Percentiles rank a stretch among this genome's conserved stretches.
Conservation (phyloP, 2,113 vertebrate genomes). For the Candoia aspera region DNA sequence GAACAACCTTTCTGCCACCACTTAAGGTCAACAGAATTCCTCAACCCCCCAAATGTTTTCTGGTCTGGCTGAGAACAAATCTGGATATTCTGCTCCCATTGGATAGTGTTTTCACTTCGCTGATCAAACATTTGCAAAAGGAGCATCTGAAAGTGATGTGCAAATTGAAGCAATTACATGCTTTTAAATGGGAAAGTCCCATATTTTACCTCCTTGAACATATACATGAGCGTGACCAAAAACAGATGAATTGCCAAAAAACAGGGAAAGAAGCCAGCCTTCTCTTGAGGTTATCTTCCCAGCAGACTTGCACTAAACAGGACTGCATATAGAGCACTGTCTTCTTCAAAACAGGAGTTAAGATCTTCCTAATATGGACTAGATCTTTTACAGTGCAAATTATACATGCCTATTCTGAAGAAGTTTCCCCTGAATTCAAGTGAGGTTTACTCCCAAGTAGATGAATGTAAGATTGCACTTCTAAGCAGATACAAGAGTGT, state of each 20-base stretch:
- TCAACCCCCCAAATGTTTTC: background rate
- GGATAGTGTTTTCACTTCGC: background rate
- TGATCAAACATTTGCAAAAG: background rate
- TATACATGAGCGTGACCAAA: background rate
- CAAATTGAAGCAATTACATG: background rate
- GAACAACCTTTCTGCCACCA: background rate
- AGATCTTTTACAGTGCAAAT: background rate
- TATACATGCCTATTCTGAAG: background rate
- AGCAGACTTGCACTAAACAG: background rate
- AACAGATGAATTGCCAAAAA: background rate
- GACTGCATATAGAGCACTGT: background rate
- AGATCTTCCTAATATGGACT: background rate
- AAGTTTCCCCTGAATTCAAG: background rate
- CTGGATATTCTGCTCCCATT: background rate
- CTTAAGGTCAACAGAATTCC: background rate
- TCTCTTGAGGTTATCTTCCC: background rate
- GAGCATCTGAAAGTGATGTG: background rate
- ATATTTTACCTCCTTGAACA: background rate
- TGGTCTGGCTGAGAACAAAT: background rate
- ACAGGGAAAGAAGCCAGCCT: background rate
- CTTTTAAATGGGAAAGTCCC: background rate
- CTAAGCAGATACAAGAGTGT: constrained; percentile 31
- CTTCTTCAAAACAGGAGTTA: background rate
- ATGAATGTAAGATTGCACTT: background rate
- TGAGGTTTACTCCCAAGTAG: background rate